Percentiles rank a stretch among this genome's conserved stretches.
phyloP scores from a whole-genome alignment of 2,113 vertebrate species.

The Corythoichthys haematopterus region DNA sequence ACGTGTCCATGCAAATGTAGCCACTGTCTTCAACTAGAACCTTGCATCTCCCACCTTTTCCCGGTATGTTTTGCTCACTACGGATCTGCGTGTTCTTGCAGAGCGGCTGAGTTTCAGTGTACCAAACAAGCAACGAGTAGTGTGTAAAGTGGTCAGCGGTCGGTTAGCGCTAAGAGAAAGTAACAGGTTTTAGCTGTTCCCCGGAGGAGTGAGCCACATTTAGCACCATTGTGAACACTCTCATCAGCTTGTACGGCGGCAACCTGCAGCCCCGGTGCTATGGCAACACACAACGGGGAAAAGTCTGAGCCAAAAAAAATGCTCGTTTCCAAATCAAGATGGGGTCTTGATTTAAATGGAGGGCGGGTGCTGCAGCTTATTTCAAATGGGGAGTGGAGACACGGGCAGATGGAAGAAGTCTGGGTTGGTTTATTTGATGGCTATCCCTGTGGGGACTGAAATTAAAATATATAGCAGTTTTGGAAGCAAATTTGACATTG shows the following conservation, averaged over 20 bases:
- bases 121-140: not conserved
- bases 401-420: not conserved
- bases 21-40: too few relatives aligned
- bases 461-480: too few relatives aligned
- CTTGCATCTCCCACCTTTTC: too few relatives aligned
- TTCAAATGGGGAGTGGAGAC: not conserved
- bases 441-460: too few relatives aligned
- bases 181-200: slow-evolving; percentile 9
- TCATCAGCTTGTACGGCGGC: slow-evolving; percentile 6
- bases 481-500: too few relatives aligned
- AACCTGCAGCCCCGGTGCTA: slow-evolving; percentile 18
- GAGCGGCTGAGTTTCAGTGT: not conserved
- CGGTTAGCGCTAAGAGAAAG: slow-evolving; percentile 1
- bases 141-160: not conserved
- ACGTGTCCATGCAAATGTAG: too few relatives aligned
- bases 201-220: not conserved
- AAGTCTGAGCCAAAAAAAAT: not conserved
- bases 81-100: not conserved
- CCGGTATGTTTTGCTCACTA: too few relatives aligned
- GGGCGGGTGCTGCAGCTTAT: not conserved
- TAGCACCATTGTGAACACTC: slow-evolving; percentile 11
- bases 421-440: not conserved
- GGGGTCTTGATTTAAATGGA: not conserved
- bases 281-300: slow-evolving; percentile 32
- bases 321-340: not conserved